Base-by-base conservation (phyloP, 2,888 invertebrate genomes). In the Didymodactylos carnosus region DNA sequence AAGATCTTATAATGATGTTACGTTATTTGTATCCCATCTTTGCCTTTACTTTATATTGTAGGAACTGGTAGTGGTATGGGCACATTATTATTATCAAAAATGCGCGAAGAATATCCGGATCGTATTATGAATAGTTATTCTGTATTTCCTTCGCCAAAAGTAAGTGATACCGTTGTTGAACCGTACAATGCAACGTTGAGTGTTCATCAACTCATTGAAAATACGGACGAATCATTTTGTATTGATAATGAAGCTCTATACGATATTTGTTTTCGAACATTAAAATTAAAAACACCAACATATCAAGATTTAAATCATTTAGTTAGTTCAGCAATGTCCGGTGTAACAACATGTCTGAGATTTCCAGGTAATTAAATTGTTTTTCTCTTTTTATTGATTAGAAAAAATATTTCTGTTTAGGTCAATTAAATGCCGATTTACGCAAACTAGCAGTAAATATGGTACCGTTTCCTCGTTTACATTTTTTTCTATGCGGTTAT, bases 121-220 rank as follows among this genome's bases (percentile, higher is more conserved):
- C 89, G 94, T 86, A 94, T 94, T 80, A 94, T 94, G 94, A 92
- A 91, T 87, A 94, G 93, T 82, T 94, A 92, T 86, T 92, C 92
- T 76, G 92, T 94, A 76, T 88, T 93, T 88, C 83, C 92, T 25
- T 91, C 90, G 7, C 90, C 90, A 13, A 91, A 91, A 86, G 83
- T 83, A 35, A 73, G 73, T 1, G 76, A 76, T 49, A 76, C 76
- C 23, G 76, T 76, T 13, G 76, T 76, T 19, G n/a, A n/a, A n/a
- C n/a, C n/a, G n/a, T n/a, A n/a, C n/a, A n/a, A n/a, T n/a, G n/a
- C n/a, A n/a, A n/a, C 76, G 19, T 39, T 76, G 19, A 75, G 76
- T 11, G 73, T 76, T 16, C 76, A 76, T 69, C 76, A 76, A 73
- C 53, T 91, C 78, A 90, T 91, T 77, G 91, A 91, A 84, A 91